Evolutionary conservation across 1,140 invertebrate genomes (phyloP), one percentile per base, ranked within the genome.

Genomic region (Whitmania pigra): DNA sequence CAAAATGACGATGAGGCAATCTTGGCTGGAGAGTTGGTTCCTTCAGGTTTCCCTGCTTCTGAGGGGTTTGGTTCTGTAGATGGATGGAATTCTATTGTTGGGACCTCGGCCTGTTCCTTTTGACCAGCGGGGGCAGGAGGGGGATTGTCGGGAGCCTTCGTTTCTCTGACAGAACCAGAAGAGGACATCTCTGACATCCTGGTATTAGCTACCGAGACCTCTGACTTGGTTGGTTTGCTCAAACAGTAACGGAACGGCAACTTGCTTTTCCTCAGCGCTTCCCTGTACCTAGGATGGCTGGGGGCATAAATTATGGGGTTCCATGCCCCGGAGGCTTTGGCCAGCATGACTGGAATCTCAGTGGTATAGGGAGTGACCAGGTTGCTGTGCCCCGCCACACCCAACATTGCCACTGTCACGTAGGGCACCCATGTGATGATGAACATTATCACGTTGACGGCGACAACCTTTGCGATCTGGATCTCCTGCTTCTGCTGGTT

Each of bases 281-380:
- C 76, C 31, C 79, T 72, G 75, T 80, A 81, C 72, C 77, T 80
- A 5, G 79, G 79, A 74, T 81, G 80, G 67, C 76, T 79, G 54
- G 88, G 86, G 7, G 89, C 87, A 79, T 92, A 92, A 55, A 92
- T 90, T 57, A 91, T 82, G 0, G 90, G 89, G 78, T 92, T 89
- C 79, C 90, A 90, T 79, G 89, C 90, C 53, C 89, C 89, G 22
- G 88, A 89, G 55, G 88, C 87, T 78, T 91, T 91, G 36, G 89
- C 89, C 17, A 90, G 85, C 18, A 91, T 80, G 5, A 89, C 88
- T 4, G 89, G 90, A n/a, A 90, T 80, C 20, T 89, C 86, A 2
- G 87, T 85, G 0, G 87, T 79, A 1, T 84, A 85, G 0, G 89
- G 87, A 53, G 74, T 73, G n/a, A 75, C 25, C 69, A 72, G n/a